Conservation (phyloP, 2,113 vertebrate species). For the Tursiops truncatus region DNA sequence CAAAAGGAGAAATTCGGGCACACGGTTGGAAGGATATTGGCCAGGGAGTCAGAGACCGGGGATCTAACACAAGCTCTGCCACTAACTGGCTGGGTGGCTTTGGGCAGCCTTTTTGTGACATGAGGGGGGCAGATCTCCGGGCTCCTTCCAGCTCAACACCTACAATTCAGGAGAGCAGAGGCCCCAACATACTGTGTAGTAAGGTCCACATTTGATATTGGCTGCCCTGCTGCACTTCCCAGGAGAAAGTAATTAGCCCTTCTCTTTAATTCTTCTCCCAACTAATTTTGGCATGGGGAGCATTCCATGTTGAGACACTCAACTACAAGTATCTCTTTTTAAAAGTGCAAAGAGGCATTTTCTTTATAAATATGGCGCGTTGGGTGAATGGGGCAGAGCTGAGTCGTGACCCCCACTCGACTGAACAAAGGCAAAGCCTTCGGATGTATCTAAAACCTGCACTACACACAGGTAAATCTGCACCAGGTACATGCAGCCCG, state of each 20-base stretch:
- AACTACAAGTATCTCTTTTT: not conserved
- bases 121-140: not conserved
- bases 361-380: not conserved
- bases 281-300: not conserved
- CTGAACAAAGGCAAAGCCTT: not conserved
- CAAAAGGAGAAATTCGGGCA: not conserved
- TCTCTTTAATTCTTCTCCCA: not conserved
- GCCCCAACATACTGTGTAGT: not conserved
- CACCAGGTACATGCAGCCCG: fast-evolving
- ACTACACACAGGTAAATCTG: fast-evolving
- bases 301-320: not conserved
- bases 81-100: no score
- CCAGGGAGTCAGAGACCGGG: not conserved
- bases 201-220: not conserved
- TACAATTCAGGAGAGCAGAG: fast-evolving
- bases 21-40: not conserved
- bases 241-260: not conserved
- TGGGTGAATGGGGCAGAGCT: not conserved
- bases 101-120: not conserved
- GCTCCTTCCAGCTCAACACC: not conserved
- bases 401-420: not conserved
- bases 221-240: conserved; percentile 23
- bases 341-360: not conserved
- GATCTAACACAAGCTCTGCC: not conserved
- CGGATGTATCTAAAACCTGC: not conserved